Base-by-base conservation (phyloP, 2,888 invertebrate genomes). In the Willowsia nigromaculata region DNA sequence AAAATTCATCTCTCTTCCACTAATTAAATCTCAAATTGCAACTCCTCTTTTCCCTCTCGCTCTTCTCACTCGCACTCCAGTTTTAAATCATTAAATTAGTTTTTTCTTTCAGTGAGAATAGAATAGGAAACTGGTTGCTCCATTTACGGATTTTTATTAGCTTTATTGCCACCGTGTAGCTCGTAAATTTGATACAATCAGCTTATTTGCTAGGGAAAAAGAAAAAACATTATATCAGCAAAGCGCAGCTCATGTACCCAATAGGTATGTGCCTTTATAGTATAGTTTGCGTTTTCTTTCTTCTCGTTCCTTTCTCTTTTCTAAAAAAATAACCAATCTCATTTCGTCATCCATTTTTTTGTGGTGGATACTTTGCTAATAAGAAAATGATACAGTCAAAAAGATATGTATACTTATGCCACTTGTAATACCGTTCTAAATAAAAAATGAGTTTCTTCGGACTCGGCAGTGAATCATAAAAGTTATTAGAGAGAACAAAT, bases 21-120 rank as follows among this genome's bases (percentile, higher is more conserved):
- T 88, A 88, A 88, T 88, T 88, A 88, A 88, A 88, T 88, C 88
- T 88, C 88, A 88, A 88, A 88, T 87, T 82, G 87, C 87, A 87
- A 87, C 87, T 87, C 87, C 87, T 86, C 82, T 62, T 81, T 43
- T 62, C 40, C 18, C 56, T 37, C 22, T 59, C 53, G 5, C 76
- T 85, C 76, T 53, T 62, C 87, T 71, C 65, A 56, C 82, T 80
- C 47, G 65, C 88, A 88, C 88, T 88, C 88, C 88, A 88, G 88
- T 88, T 83, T 86, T 82, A 88, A 88, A 88, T 88, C 88, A 88
- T 88, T 88, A 88, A 88, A 83, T 83, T 88, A 87, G 81, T 82
- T 82, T 87, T 82, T 87, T 47, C 68, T 65, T 76, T 76, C 50
- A 65, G 56, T 80, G 33, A 80, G 86, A 85, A 80, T 43, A 71